phyloP scores from a whole-genome alignment of 2,113 vertebrate species.

The Heterotis niloticus region DNA sequence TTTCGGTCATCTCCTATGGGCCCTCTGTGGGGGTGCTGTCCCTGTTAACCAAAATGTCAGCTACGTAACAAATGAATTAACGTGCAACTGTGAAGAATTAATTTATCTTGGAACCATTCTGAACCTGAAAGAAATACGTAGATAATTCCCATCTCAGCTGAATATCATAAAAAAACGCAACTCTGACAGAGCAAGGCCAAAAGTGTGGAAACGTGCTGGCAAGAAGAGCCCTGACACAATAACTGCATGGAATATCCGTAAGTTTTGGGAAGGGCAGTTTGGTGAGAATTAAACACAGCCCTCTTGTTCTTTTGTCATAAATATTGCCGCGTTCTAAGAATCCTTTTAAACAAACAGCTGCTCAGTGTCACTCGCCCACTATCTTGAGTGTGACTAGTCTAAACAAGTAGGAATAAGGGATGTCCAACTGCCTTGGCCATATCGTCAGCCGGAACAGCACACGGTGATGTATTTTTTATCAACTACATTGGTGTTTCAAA shows the following conservation, averaged over 20 bases:
- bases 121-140: slow-evolving; percentile 7
- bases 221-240: slow-evolving; percentile 34
- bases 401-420: slow-evolving; percentile 50
- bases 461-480: slow-evolving; percentile 1
- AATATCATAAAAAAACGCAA: slow-evolving; percentile 36
- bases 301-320: slow-evolving; percentile 29
- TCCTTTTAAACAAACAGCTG: slow-evolving; percentile 33
- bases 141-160: slow-evolving; percentile 8
- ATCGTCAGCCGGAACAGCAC: slow-evolving; percentile 19
- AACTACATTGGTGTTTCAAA: slow-evolving; percentile 4
- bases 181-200: slow-evolving; percentile 22
- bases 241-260: slow-evolving; percentile 37
- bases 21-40: slow-evolving; percentile 28
- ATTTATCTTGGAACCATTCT: slow-evolving; percentile 26
- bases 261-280: slow-evolving; percentile 6
- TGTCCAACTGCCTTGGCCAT: slow-evolving; percentile 48
- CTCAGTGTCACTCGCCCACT: slow-evolving; percentile 39
- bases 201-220: slow-evolving; percentile 30
- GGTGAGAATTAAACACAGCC: slow-evolving; percentile 16
- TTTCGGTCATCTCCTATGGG: slow-evolving; percentile 28
- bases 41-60: slow-evolving; percentile 26
- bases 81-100: slow-evolving; percentile 10
- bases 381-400: slow-evolving; percentile 52
- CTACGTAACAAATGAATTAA: slow-evolving; percentile 33
- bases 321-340: slow-evolving; percentile 34